These are phyloP conservation scores for Indri indri DNA, from an alignment of 2,113 vertebrate species.

Conservation along the genomic window DNA sequence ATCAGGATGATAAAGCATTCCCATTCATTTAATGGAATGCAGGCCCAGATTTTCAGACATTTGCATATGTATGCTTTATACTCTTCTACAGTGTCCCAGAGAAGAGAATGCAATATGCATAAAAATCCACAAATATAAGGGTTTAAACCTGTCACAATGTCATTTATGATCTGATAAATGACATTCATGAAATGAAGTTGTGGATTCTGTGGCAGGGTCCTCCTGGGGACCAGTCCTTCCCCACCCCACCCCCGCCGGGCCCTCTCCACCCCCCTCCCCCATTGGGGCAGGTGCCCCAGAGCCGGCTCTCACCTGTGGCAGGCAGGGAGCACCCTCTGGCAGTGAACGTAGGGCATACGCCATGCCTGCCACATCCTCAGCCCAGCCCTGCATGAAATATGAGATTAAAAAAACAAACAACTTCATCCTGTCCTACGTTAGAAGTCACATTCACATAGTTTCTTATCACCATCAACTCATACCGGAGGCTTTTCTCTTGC, in stretches of 20 bases:
- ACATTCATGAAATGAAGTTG: neutral
- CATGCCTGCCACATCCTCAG: constrained; percentile 83
- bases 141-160: neutral
- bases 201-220: neutral
- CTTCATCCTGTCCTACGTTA: constrained; percentile 76
- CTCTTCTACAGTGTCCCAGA: neutral
- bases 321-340: constrained; percentile 82
- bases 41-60: neutral
- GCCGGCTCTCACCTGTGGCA: constrained; percentile 82
- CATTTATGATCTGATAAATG: constrained; percentile 33
- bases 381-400: constrained; percentile 82
- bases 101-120: neutral
- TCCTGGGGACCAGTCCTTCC: constrained; percentile 26
- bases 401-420: constrained; percentile 79
- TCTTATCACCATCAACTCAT: constrained; percentile 37
- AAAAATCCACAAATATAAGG: neutral
- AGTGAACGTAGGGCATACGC: constrained; percentile 80
- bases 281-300: constrained; percentile 69
- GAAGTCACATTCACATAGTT: constrained; percentile 67
- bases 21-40: neutral
- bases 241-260: neutral
- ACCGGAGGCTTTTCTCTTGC: neutral
- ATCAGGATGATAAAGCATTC: neutral
- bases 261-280: constrained; percentile 59
- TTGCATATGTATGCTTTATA: neutral